These are phyloP conservation scores for Heliothis peltigera DNA, from an alignment of 2,888 invertebrate species.

Conservation along the genomic window DNA sequence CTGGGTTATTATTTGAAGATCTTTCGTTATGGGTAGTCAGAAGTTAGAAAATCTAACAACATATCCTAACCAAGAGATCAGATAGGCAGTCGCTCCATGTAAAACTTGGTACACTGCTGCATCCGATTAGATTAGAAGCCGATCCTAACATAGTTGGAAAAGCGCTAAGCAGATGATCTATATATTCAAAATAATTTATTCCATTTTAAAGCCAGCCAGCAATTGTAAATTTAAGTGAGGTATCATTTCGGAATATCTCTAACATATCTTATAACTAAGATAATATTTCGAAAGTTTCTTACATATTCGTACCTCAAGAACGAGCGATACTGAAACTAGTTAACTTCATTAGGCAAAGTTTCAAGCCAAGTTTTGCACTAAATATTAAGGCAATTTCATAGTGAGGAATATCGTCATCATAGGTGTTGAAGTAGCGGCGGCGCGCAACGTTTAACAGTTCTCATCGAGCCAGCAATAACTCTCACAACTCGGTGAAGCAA, in stretches of 20 bases:
- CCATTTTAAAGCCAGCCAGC: not conserved
- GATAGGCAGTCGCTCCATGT: no score
- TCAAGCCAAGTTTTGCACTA: conserved; percentile 51
- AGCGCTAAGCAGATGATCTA: no score
- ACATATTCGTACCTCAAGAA: conserved; percentile 31
- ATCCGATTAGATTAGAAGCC: no score
- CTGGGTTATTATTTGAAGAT: no score
- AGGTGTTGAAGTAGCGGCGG: conserved; percentile 38
- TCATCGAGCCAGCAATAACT: conserved; percentile 31
- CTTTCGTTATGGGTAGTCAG: no score
- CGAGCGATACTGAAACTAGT: conserved; percentile 43
- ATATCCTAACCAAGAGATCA: no score
- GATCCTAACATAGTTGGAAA: no score
- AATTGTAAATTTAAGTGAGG: not conserved
- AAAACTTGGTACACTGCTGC: no score
- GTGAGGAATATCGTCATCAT: conserved; percentile 44
- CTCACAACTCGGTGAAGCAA: conserved; percentile 20
- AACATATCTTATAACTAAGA: conserved; percentile 5
- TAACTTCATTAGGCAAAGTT: conserved; percentile 56
- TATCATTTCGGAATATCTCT: conserved; percentile 16
- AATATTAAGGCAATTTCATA: conserved; percentile 49
- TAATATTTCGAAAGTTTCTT: conserved; percentile 28
- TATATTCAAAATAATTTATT: not conserved
- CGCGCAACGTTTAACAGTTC: conserved; percentile 28
- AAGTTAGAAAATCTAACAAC: no score